A percentile compares a stretch with the other conserved stretches of the same genome.
phyloP scores from a whole-genome alignment of 2,888 invertebrate genomes.

The Herminia tarsipennalis region DNA sequence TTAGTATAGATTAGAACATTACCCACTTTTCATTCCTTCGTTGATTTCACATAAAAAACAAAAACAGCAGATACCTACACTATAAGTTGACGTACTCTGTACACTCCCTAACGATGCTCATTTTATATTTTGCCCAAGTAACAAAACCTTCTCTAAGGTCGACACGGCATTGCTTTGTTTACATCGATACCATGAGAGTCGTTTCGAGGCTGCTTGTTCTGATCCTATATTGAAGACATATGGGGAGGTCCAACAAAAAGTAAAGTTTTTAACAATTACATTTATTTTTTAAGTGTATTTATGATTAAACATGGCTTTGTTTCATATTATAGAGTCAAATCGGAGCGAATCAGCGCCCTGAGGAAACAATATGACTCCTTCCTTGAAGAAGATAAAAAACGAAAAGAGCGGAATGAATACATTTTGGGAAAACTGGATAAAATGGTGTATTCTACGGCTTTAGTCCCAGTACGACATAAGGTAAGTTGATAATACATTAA shows the following conservation, averaged over 20 bases:
- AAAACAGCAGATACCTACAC: no score
- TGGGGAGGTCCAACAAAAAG: constrained; percentile 77
- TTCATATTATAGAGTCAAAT: constrained; percentile 60
- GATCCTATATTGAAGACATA: constrained; percentile 36
- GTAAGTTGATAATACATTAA: constrained; percentile 34
- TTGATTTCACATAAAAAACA: no score
- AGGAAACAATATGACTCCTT: constrained; percentile 78
- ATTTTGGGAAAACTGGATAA: constrained; percentile 76
- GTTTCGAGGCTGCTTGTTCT: constrained; percentile 16
- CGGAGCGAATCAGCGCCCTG: constrained; percentile 69
- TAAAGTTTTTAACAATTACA: constrained; percentile 28
- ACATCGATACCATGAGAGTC: constrained; percentile 53
- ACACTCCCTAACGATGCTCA: constrained; percentile 44
- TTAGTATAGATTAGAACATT: no score
- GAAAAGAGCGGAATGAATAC: constrained; percentile 77
- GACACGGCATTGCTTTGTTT: constrained; percentile 73
- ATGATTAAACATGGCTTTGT: neutral
- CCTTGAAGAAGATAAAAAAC: constrained; percentile 77
- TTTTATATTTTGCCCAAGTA: constrained; percentile 49
- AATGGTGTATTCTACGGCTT: constrained; percentile 63
- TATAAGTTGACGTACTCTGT: constrained; percentile 39
- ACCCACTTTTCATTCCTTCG: no score
- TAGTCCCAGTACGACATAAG: constrained; percentile 55
- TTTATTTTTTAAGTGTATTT: neutral
- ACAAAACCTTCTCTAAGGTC: constrained; percentile 74